Evolutionary conservation across 2,113 vertebrate genomes (phyloP).

Genomic region (Pardalotus punctatus): DNA sequence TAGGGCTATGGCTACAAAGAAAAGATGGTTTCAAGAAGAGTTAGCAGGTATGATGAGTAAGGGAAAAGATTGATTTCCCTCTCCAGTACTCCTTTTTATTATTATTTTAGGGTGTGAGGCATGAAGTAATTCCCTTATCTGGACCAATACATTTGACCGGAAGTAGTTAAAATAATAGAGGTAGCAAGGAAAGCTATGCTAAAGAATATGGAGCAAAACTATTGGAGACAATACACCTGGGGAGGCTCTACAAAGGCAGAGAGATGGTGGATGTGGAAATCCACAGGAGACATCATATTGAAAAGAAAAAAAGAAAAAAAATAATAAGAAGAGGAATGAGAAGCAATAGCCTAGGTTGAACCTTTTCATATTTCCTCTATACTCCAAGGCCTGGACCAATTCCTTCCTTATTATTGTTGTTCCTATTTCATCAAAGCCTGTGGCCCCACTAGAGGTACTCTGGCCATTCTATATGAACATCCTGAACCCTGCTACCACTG

Average conservation of each 20-base stretch:
- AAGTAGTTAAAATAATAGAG: conserved; percentile 16
- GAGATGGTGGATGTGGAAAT: background rate
- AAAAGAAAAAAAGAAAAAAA: background rate
- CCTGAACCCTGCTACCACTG: background rate
- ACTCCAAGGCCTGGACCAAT: background rate
- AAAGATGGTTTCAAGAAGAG: background rate
- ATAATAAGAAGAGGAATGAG: background rate
- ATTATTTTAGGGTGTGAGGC: conserved; percentile 3
- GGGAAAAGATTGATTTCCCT: background rate
- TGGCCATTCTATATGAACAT: background rate
- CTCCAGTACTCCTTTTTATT: background rate
- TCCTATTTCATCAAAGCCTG: background rate
- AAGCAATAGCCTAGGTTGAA: background rate
- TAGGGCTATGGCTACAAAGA: background rate
- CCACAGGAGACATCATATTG: background rate
- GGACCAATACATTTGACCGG: background rate
- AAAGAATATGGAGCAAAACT: background rate
- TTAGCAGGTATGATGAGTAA: background rate
- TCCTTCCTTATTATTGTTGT: background rate
- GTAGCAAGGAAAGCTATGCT: background rate
- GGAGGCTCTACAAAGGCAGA: background rate
- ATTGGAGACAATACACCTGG: background rate
- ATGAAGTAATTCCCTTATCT: conserved; percentile 36
- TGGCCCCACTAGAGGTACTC: background rate
- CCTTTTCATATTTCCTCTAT: background rate